Evolutionary conservation across 1,140 invertebrate species (phyloP).

Genomic region (Macrostomum lignano): DNA sequence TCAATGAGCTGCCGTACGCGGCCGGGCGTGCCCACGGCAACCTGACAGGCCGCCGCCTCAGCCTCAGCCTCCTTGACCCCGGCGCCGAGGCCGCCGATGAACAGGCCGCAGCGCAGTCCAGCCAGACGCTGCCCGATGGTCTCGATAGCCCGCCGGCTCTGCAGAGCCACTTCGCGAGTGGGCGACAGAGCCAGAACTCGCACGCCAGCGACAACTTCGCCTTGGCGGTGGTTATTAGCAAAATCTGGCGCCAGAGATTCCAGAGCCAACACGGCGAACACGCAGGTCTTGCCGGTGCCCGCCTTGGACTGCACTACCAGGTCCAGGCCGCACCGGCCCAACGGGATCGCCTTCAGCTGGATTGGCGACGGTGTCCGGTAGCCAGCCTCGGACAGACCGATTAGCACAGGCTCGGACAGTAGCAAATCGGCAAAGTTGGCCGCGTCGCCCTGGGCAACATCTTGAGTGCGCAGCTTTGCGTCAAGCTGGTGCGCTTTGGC

Average conservation of each 20-base stretch:
- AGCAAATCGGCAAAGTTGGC: too few relatives aligned
- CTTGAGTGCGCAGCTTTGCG: too few relatives aligned
- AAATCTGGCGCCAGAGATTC: too few relatives aligned
- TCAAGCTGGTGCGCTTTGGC: too few relatives aligned
- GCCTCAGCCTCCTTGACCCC: slow-evolving; percentile 40
- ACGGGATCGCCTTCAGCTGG: slow-evolving; percentile 52
- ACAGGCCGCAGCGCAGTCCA: slow-evolving; percentile 40
- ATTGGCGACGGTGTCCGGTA: slow-evolving; percentile 48
- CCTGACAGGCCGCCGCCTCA: slow-evolving; percentile 41
- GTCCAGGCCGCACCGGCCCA: slow-evolving; percentile 63
- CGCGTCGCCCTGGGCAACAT: too few relatives aligned
- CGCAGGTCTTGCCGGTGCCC: slow-evolving; percentile 84
- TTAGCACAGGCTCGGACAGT: not conserved
- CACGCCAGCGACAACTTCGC: too few relatives aligned
- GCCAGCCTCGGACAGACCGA: not conserved
- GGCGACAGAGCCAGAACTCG: slow-evolving; percentile 50
- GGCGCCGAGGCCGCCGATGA: slow-evolving; percentile 46
- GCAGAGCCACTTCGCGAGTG: slow-evolving; percentile 71
- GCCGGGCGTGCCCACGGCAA: slow-evolving; percentile 74
- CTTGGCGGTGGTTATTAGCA: too few relatives aligned
- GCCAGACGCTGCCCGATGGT: slow-evolving; percentile 29
- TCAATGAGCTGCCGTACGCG: slow-evolving; percentile 12
- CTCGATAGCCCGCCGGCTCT: slow-evolving; percentile 42
- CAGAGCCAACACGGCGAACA: slow-evolving; percentile 51
- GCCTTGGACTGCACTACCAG: slow-evolving; percentile 76